Evolutionary conservation across 2,113 vertebrate species (phyloP), one percentile per base, ranked within the genome.

Genomic region (Mirounga angustirostris): DNA sequence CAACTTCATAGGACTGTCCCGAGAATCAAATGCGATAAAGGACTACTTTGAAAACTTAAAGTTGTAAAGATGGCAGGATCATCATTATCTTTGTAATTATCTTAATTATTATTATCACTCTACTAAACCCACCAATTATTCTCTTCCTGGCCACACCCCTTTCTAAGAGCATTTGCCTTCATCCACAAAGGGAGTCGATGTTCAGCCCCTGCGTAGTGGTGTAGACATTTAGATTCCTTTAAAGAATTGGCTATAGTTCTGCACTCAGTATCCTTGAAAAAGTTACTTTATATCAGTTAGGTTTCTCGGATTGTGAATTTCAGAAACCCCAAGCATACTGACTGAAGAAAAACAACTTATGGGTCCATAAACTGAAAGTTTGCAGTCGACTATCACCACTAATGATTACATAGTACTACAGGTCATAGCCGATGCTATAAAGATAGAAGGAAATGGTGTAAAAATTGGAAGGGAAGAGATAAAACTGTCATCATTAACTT

Each of bases 41-140:
- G 21, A 82, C 59, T 33, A 61, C 63, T 74, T n/a, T 58, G 50
- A 93, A 94, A 89, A 58, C 0, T 6, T n/a, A 7, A 69, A 88
- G 56, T 61, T 50, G 36, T 88, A 78, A 61, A 92, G 82, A 50
- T 58, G 28, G 65, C 74, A 33, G 36, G 24, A 40, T 36, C 79
- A 26, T 54, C 73, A 46, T 40, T 86, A 67, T 82, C 90, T 90
- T 61, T 81, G 50, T 56, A 92, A 81, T 94, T 87, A 76, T 86
- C 74, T 59, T 87, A 61, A 91, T 96, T 93, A 86, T 69, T 89
- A 79, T 86, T 69, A 84, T 97, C 46, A 36, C 43, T 14, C 11
- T 16, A 26, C 88, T 90, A 67, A 95, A 84, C 69, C 93, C 52
- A 71, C 80, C 88, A 81, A 58, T 59, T 94, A 73, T 43, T 76